A percentile compares a stretch with the other conserved stretches of the same genome.
These are phyloP conservation scores for Anisognathus igniventris DNA, from an alignment of 2,797 vertebrate species.

Conservation along the genomic window DNA sequence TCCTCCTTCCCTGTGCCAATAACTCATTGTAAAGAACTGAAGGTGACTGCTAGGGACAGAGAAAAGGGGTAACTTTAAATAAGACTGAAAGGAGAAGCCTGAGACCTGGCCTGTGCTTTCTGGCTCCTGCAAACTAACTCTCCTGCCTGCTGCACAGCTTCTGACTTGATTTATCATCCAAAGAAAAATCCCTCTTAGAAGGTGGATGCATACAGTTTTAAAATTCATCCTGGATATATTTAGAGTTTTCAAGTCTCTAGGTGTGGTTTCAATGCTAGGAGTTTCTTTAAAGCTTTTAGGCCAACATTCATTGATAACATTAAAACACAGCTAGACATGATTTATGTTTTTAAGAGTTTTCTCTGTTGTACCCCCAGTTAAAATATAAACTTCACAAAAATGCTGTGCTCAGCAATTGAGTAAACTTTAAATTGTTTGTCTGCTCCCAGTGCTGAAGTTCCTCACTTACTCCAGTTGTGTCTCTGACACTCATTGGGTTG, in stretches of 20 bases:
- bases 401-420: background rate
- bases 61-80: background rate
- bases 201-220: background rate
- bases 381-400: background rate
- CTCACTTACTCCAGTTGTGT: background rate
- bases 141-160: background rate
- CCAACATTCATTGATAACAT: background rate
- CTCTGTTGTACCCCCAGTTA: background rate
- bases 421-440: background rate
- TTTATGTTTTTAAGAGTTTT: background rate
- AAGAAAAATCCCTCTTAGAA: background rate
- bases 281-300: background rate
- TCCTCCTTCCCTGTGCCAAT: background rate
- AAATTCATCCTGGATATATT: background rate
- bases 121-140: background rate
- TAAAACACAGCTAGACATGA: background rate
- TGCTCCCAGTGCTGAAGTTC: background rate
- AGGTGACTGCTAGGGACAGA: background rate
- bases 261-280: background rate
- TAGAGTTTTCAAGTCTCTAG: background rate
- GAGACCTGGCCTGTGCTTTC: background rate
- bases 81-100: background rate
- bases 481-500: accelerated
- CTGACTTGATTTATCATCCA: background rate
- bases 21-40: background rate